Conservation (phyloP, 2,113 vertebrate species). For the Menura novaehollandiae region DNA sequence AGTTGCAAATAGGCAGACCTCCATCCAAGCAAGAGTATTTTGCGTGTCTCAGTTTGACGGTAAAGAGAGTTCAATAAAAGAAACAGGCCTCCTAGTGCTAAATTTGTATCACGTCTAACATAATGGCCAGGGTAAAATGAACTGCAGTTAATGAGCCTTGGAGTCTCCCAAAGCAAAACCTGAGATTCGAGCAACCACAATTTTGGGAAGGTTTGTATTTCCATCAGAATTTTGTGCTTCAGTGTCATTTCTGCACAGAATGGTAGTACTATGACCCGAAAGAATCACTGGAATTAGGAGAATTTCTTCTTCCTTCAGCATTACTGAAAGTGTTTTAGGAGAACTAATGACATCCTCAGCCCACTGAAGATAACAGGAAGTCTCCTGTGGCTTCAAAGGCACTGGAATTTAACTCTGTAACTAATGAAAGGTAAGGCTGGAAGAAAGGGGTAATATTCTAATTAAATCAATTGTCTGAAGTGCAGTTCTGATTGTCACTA, state of each 20-base stretch:
- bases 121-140: not conserved
- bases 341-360: not conserved
- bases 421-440: not conserved
- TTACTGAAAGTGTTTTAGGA: not conserved
- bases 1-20: not conserved
- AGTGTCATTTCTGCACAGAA: not conserved
- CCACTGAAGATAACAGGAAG: not conserved
- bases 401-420: not conserved
- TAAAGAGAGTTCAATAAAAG: not conserved
- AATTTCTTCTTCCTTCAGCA: not conserved
- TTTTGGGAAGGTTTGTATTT: not conserved
- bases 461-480: not conserved
- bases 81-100: not conserved
- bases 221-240: not conserved
- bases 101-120: not conserved
- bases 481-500: conserved; percentile 49
- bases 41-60: not conserved
- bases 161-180: not conserved
- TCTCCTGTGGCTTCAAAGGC: not conserved
- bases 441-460: not conserved
- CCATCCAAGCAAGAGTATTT: not conserved
- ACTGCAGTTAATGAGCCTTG: not conserved
- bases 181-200: not conserved
- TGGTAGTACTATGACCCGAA: not conserved
- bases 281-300: not conserved